Percentiles rank a stretch among this genome's conserved stretches.
Conservation (phyloP, 2,113 vertebrate genomes). For the Trachemys scripta region DNA sequence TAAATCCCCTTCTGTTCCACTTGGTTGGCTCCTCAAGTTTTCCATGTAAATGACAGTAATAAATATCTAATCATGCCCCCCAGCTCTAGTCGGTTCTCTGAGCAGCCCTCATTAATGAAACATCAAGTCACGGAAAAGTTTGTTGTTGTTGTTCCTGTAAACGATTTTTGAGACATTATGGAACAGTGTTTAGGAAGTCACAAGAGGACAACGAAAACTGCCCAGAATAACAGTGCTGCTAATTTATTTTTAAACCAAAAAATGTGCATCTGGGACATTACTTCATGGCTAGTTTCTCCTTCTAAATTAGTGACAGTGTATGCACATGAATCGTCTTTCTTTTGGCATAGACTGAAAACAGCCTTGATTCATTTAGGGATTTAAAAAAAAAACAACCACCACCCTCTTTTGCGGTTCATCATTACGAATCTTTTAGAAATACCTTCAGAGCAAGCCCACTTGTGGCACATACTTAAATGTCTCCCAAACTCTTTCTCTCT, state of each 20-base stretch:
- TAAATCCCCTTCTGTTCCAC: slow-evolving; percentile 73
- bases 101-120: slow-evolving; percentile 76
- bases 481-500: not conserved
- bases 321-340: not conserved
- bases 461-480: not conserved
- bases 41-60: slow-evolving; percentile 86
- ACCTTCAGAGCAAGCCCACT: not conserved
- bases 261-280: not conserved
- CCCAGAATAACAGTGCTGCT: not conserved
- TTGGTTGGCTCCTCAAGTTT: slow-evolving; percentile 82
- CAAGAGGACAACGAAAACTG: not conserved
- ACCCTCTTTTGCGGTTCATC: not conserved
- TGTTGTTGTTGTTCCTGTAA: no score
- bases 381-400: not conserved
- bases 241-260: not conserved
- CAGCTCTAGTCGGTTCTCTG: slow-evolving; percentile 76
- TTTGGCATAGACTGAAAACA: not conserved
- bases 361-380: not conserved
- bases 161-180: not conserved
- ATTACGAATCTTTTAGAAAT: not conserved
- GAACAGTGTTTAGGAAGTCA: not conserved
- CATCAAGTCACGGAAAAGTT: slow-evolving; percentile 22
- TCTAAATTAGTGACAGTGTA: not conserved
- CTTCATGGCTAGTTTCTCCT: not conserved
- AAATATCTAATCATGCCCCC: slow-evolving; percentile 93